Conservation (phyloP, 2,797 vertebrate genomes). For the Platyrinchus mystaceus region DNA sequence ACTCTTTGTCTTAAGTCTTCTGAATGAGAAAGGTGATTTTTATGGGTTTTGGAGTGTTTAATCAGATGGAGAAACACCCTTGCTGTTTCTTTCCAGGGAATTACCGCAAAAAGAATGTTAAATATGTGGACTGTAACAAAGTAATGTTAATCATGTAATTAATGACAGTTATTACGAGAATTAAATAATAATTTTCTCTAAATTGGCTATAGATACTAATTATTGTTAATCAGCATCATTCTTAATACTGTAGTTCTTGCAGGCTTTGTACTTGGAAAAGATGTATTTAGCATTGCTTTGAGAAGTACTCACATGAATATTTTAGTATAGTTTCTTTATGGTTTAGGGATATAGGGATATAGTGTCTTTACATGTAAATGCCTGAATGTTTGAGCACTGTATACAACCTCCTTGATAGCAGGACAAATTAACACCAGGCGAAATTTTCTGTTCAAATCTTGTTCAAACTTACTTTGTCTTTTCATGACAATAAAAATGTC, state of each 20-base stretch:
- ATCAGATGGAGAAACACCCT: background rate
- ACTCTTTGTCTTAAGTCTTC: background rate
- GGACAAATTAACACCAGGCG: background rate
- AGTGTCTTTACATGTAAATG: background rate
- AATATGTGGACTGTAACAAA: background rate
- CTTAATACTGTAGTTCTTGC: background rate
- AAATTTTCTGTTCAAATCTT: background rate
- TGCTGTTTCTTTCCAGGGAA: background rate
- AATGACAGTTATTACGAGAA: background rate
- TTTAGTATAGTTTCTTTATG: background rate
- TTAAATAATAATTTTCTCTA: background rate
- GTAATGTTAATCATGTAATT: background rate
- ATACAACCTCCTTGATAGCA: background rate
- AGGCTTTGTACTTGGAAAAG: background rate
- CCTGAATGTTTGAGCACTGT: background rate
- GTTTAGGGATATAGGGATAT: background rate
- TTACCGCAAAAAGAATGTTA: background rate
- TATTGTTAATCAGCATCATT: background rate
- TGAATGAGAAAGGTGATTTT: background rate
- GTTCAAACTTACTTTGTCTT: background rate
- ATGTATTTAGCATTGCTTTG: background rate
- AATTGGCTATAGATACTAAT: background rate
- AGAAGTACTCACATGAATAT: background rate
- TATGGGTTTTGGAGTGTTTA: background rate
- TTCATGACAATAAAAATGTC: background rate